phyloP scores from a whole-genome alignment of 2,113 vertebrate genomes.

The Crotophaga sulcirostris region DNA sequence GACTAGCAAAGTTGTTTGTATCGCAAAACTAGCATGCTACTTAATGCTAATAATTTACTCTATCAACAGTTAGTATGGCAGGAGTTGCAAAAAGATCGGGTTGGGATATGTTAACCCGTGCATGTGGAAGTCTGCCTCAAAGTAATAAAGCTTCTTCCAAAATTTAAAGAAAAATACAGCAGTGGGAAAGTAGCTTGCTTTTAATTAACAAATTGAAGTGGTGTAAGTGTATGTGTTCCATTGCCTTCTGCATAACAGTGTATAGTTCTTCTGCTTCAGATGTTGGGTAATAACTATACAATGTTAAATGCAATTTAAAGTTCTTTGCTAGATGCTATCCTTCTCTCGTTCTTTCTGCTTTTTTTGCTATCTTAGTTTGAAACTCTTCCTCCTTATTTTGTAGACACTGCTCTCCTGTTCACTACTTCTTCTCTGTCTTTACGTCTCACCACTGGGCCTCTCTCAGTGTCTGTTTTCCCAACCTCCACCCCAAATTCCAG shows the following conservation, averaged over 20 bases:
- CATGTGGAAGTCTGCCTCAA: background rate
- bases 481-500: constrained; percentile 99
- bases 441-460: constrained; percentile 98
- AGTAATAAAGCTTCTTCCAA: background rate
- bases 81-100: background rate
- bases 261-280: constrained; percentile 51
- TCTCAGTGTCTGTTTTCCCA: constrained; percentile 99
- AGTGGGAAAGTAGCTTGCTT: constrained; percentile 15
- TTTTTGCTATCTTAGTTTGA: constrained; percentile 78
- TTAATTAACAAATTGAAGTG: background rate
- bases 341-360: constrained; percentile 80
- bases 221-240: background rate
- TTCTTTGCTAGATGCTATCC: constrained; percentile 73
- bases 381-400: constrained; percentile 86
- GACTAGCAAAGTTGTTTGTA: background rate
- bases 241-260: constrained; percentile 49
- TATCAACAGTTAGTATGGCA: background rate
- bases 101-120: background rate
- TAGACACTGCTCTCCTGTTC: constrained; percentile 99
- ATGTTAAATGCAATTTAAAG: constrained; percentile 60
- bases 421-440: constrained; percentile 99
- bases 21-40: background rate
- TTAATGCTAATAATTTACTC: background rate
- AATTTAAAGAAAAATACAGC: background rate
- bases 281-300: constrained; percentile 45